Base-by-base conservation (phyloP, 2,797 vertebrate genomes). In the Malacoraja senta region DNA sequence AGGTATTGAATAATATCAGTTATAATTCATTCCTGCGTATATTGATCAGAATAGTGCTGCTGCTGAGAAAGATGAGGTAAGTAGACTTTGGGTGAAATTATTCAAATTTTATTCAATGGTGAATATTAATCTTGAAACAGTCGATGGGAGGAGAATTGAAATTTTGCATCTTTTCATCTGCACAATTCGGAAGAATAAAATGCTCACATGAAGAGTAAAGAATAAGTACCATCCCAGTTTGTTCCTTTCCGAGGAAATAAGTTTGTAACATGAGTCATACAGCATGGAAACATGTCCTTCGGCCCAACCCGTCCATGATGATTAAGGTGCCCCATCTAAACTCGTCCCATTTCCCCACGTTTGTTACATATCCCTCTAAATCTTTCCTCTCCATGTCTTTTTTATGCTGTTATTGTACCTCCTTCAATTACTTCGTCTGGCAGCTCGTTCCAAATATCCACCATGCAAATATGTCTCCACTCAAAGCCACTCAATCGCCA, bases 1-100 rank as follows among this genome's bases (percentile, higher is more conserved):
- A 53, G 58, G 58, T 63, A 86, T 86, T 32, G 58, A 86, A 86
- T 86, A 63, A 65, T 65, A 63, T 86, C n/a, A n/a, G n/a, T n/a
- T n/a, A n/a, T n/a, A n/a, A n/a, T n/a, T 86, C 12, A n/a, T 1
- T 86, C 83, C 61, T 29, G 61, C 26, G 7, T 58, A 86, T 79
- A 79, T 83, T 58, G 44, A 61, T 61, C 53, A 83, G 81, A 83
- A 83, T 83, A 3, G 24, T 61, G 35, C 35, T 80, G 4, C 8
- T 83, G 81, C 81, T 58, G 24, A 29, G 44, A 58, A 12, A 83
- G 3, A 61, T 83, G 81, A 83, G 29, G 53, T 61, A 83, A 83
- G 53, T 21, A 83, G 44, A 12, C 8, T 61, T 58, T 10, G 81
- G 9, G 2, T 83, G 44, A 1, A 53, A 26, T 29, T 83, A 61